These are phyloP conservation scores for Drosophila prostipennis DNA, from an alignment of 2,888 invertebrate genomes.

Conservation along the genomic window DNA sequence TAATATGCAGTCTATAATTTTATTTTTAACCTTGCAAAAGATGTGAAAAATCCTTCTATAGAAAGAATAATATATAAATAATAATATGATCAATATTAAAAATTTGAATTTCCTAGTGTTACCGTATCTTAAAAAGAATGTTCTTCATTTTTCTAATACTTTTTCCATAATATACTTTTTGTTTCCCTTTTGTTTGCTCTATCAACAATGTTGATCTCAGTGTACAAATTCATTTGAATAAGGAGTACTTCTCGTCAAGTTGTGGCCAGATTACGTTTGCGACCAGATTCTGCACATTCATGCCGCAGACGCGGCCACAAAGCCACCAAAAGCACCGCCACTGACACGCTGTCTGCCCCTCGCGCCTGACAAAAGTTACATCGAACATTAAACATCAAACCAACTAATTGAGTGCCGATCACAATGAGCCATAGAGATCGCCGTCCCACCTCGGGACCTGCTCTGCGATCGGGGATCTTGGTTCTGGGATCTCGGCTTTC, in stretches of 20 bases:
- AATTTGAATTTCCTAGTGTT: too few relatives aligned
- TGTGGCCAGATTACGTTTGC: slow-evolving; percentile 30
- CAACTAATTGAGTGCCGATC: slow-evolving; percentile 78
- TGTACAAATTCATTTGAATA: slow-evolving; percentile 31
- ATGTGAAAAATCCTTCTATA: too few relatives aligned
- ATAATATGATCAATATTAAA: too few relatives aligned
- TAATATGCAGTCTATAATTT: too few relatives aligned
- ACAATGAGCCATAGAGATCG: slow-evolving; percentile 69
- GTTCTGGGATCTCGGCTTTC: slow-evolving; percentile 15
- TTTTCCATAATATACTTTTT: too few relatives aligned
- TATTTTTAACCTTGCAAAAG: too few relatives aligned
- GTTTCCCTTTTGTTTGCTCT: neutral
- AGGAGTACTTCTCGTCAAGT: slow-evolving; percentile 50
- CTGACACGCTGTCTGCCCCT: slow-evolving; percentile 71
- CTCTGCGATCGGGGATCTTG: slow-evolving; percentile 18
- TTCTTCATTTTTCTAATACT: too few relatives aligned
- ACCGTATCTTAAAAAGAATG: too few relatives aligned
- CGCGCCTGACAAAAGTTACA: slow-evolving; percentile 73
- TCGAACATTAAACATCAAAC: slow-evolving; percentile 66
- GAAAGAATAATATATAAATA: too few relatives aligned
- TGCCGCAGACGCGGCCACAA: slow-evolving; percentile 69
- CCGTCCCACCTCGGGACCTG: slow-evolving; percentile 30
- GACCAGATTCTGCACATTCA: slow-evolving; percentile 71
- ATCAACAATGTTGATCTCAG: neutral
- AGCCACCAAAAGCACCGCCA: slow-evolving; percentile 71